Base-by-base conservation (phyloP, 2,113 vertebrate species). In the Oreochromis spilurus region DNA sequence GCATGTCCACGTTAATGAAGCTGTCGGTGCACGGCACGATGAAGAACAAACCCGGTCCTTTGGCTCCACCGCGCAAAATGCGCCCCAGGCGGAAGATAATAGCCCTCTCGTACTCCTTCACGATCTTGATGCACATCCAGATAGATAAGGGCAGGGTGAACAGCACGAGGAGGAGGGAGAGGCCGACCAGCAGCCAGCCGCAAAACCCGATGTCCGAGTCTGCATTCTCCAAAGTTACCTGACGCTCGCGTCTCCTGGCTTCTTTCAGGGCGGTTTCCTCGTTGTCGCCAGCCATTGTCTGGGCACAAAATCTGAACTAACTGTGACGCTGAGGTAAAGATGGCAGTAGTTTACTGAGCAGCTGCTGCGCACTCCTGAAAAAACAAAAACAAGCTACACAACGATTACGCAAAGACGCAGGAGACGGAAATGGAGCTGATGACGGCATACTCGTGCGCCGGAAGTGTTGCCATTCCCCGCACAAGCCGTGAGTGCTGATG, bases 1-100 rank as follows among this genome's bases (percentile, higher is more conserved):
- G 97, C 97, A 99, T 98, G 95, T 99, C 99, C 94, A 99, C 98
- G 43, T 98, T 99, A 89, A 99, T 98, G 84, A 99, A 97, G 95
- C 94, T 98, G 97, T 99, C 99, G 0, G 98, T 99, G 95, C 99
- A 99, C 1, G 99, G 99, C 91, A 99, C 89, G 91, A 99, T 85
- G 12, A 99, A 98, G 95, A 99, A 98, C 90, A 99, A 93, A 79
- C 85, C 85, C 6, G 85, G 85, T 43, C 85, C 85, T 65, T 87
- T 83, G 45, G 85, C 81, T 55, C 85, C 85, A 10, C 85, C 85
- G 4, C 48, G 55, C 48, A 87, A 52, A 45, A 87, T 83, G 9
- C 85, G 85, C 19, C 85, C 85, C 5, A 87, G 57, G 2, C 85
- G 81, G 6, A 87, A 87, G 70, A 87, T 87, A 5, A 87, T 87